Conservation (phyloP, 2,797 vertebrate species). For the Pseudomugil gertrudae region DNA sequence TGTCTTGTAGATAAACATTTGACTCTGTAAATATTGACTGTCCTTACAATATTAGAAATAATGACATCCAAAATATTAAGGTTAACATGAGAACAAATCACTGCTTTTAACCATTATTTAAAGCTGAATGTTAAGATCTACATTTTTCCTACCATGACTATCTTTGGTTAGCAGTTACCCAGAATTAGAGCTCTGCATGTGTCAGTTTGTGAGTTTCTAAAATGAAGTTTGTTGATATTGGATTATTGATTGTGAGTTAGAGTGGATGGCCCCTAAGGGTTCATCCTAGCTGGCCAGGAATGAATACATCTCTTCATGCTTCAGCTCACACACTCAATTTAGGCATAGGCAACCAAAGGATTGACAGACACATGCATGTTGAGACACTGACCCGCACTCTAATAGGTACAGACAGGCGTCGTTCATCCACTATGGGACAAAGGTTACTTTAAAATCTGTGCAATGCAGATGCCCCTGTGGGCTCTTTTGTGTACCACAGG, state of each 20-base stretch:
- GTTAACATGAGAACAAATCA: background rate
- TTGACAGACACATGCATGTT: slow-evolving; percentile 54
- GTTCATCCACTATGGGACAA: slow-evolving; percentile 63
- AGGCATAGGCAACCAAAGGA: slow-evolving; percentile 71
- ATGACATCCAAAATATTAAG: background rate
- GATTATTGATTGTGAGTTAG: slow-evolving; percentile 92
- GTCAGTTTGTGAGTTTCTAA: slow-evolving; percentile 66
- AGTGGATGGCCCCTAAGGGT: slow-evolving; percentile 87
- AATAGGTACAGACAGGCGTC: slow-evolving; percentile 73
- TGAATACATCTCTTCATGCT: slow-evolving; percentile 92
- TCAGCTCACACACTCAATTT: slow-evolving; percentile 82
- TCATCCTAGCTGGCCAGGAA: slow-evolving; percentile 84
- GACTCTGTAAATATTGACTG: background rate
- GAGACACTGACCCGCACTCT: slow-evolving; percentile 70
- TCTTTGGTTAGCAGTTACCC: slow-evolving; percentile 16
- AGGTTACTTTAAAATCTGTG: slow-evolving; percentile 54
- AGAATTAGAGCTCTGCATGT: slow-evolving; percentile 46
- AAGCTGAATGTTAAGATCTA: slow-evolving; percentile 7
- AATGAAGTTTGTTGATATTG: slow-evolving; percentile 93
- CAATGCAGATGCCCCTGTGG: slow-evolving; percentile 53
- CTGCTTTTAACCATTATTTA: background rate
- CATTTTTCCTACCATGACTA: slow-evolving; percentile 18
- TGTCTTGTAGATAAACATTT: background rate
- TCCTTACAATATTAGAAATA: background rate
- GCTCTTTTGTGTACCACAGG: slow-evolving; percentile 2